Evolutionary conservation across 2,888 invertebrate species (phyloP).

Genomic region (Leptogaster cylindrica): DNA sequence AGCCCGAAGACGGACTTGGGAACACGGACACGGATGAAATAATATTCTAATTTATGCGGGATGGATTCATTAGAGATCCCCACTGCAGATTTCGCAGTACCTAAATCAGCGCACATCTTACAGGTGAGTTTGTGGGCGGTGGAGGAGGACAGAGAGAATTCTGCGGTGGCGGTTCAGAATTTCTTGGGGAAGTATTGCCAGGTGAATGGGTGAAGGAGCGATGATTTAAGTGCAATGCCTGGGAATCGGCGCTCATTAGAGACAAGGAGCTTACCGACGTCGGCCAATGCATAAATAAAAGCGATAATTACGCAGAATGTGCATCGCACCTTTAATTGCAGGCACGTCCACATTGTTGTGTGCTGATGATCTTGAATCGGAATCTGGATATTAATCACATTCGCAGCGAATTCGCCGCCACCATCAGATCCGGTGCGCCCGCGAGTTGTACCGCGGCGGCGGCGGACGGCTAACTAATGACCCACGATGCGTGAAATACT

Average conservation of each 20-base stretch:
- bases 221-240: background rate
- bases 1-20: background rate
- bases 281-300: slow-evolving; percentile 11
- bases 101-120: background rate
- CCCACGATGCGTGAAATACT: slow-evolving; percentile 19
- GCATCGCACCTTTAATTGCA: slow-evolving; percentile 12
- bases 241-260: background rate
- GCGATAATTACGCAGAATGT: slow-evolving; percentile 21
- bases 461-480: slow-evolving; percentile 7
- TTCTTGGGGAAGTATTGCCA: background rate
- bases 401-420: background rate
- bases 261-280: background rate
- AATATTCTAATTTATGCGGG: slow-evolving; percentile 12
- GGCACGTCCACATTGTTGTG: slow-evolving; percentile 12
- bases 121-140: no score
- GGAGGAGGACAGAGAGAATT: background rate
- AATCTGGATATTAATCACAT: slow-evolving; percentile 20
- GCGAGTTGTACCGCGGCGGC: background rate
- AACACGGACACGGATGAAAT: background rate
- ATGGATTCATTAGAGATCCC: no score
- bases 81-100: background rate
- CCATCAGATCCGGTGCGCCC: background rate
- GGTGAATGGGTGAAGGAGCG: background rate
- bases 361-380: slow-evolving; percentile 26
- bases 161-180: background rate